Conservation (phyloP, 64 coral and sea anemone species). For the Hydrozoanthus tunicans region DNA sequence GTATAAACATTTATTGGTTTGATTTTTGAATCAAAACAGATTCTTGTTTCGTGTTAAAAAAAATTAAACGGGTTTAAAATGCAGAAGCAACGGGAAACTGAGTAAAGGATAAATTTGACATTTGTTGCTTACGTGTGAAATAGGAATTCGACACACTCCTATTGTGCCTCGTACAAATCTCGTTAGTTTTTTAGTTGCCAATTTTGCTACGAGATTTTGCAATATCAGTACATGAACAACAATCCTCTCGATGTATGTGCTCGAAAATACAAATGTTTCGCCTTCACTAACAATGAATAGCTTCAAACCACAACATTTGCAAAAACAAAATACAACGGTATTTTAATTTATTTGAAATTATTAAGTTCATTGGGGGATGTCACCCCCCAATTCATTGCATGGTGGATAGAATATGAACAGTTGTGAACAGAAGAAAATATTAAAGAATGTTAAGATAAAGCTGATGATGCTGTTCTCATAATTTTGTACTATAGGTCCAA, state of each 20-base stretch:
- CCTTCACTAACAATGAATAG: not conserved
- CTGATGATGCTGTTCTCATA: no score
- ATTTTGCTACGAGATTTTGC: not conserved
- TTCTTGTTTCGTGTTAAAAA: no score
- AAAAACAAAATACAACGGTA: slow-evolving; percentile 11
- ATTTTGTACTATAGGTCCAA: no score
- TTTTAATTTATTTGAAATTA: slow-evolving; percentile 8
- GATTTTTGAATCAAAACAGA: no score
- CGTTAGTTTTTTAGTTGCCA: not conserved
- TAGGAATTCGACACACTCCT: not conserved
- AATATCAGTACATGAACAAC: slow-evolving; percentile 10
- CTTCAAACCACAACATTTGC: slow-evolving; percentile 3
- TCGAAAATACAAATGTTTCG: not conserved
- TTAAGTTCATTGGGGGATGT: slow-evolving; percentile 3
- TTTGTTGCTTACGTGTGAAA: no score
- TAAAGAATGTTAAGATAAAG: no score
- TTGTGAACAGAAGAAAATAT: no score
- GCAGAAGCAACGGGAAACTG: no score
- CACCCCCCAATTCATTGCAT: not conserved
- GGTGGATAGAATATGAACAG: no score
- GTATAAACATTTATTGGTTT: no score
- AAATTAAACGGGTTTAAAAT: no score
- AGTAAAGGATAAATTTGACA: no score
- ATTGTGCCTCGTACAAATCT: slow-evolving; percentile 10
- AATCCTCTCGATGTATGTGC: slow-evolving; percentile 9